Evolutionary conservation across 23 tunicate species (phyloP).

Genomic region (Aplidium turbinatum): DNA sequence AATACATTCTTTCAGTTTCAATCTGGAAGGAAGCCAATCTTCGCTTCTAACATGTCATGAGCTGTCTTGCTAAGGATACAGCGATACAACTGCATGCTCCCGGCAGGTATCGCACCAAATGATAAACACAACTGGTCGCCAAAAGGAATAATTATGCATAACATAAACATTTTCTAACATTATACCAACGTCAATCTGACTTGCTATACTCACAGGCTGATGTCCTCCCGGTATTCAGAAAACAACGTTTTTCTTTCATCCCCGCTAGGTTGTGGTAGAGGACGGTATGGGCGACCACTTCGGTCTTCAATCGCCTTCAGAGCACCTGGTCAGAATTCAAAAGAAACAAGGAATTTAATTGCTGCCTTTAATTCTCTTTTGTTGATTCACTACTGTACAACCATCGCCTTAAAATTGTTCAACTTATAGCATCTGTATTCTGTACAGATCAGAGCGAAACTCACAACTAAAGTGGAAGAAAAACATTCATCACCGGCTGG

Average conservation of each 20-base stretch:
- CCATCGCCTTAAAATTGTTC: too few relatives aligned
- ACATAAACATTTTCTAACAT: neutral
- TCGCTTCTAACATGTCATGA: too few relatives aligned
- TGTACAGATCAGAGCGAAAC: too few relatives aligned
- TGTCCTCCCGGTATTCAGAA: conserved; percentile 50
- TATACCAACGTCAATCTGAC: neutral
- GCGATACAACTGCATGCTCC: too few relatives aligned
- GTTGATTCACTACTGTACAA: neutral
- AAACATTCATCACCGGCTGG: too few relatives aligned
- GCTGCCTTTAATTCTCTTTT: neutral
- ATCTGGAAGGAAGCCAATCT: too few relatives aligned
- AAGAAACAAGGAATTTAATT: neutral
- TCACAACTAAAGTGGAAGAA: too few relatives aligned
- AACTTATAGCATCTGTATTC: too few relatives aligned
- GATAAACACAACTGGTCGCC: too few relatives aligned
- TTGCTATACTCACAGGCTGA: conserved; percentile 58
- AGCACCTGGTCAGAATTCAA: neutral
- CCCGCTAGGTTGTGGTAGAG: conserved; percentile 23
- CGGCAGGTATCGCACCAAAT: neutral
- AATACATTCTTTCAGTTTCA: too few relatives aligned
- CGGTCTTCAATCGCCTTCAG: conserved; percentile 6
- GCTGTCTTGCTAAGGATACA: too few relatives aligned
- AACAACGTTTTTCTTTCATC: conserved; percentile 29
- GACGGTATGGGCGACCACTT: conserved; percentile 48
- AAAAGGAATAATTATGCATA: too few relatives aligned